These are phyloP conservation scores for Tribolium castaneum DNA, from an alignment of 1,140 invertebrate species.

Conservation along the genomic window DNA sequence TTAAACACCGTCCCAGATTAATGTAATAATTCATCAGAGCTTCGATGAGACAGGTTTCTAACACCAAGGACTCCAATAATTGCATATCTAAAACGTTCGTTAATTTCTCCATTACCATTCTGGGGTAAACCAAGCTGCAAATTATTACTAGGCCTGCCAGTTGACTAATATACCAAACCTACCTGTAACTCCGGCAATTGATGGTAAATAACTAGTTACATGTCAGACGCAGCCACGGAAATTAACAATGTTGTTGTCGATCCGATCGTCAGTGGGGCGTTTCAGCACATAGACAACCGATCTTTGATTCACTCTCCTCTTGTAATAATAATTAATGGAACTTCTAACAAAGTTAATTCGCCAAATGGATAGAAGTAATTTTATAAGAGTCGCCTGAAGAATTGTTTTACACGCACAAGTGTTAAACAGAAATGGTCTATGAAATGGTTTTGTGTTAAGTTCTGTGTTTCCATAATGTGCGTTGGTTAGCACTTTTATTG, in stretches of 20 bases:
- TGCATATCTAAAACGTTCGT: conserved; percentile 10
- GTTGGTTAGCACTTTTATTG: not conserved
- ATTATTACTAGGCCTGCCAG: not conserved
- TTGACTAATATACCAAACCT: conserved; percentile 4
- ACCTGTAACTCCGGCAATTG: not conserved
- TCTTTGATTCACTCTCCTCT: not conserved
- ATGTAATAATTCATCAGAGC: conserved; percentile 10
- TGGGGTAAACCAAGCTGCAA: not conserved
- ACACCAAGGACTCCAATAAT: conserved; percentile 6
- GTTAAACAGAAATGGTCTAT: not conserved
- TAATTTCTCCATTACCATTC: conserved; percentile 12
- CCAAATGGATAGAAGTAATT: conserved; percentile 1
- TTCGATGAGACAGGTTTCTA: not conserved
- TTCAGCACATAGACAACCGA: not conserved
- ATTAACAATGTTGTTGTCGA: conserved; percentile 3
- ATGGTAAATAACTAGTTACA: conserved; percentile 11
- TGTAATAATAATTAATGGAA: not conserved
- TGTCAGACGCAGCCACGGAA: conserved; percentile 8
- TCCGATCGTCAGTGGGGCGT: not conserved
- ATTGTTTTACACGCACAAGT: not conserved
- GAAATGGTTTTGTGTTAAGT: not conserved
- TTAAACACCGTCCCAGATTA: not conserved
- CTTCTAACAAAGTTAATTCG: conserved; percentile 5
- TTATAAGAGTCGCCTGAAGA: not conserved
- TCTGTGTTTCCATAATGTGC: not conserved